Base-by-base conservation (phyloP, 2,797 vertebrate genomes). In the Chelidonichthys spinosus region DNA sequence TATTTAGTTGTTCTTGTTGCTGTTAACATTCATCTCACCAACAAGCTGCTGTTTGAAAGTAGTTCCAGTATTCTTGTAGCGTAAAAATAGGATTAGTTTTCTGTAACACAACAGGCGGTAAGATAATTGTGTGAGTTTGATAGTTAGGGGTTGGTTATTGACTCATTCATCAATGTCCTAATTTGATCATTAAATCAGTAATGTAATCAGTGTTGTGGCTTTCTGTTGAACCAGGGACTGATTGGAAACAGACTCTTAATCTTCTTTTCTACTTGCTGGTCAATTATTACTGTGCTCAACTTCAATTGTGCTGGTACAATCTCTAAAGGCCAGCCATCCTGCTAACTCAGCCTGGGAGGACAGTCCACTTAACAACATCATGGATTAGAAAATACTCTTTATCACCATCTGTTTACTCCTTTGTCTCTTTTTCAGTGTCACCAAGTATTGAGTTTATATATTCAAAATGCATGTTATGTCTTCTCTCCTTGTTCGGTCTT, bases 191-290 rank as follows among this genome's bases (percentile, higher is more conserved):
- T 62, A 18, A 63, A 14, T 50, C 42, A 47, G 6, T 65, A 58
- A 78, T 1, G 0, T 35, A 70, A 70, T 79, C 58, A 63, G 17
- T 36, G 33, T n/a, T 75, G 39, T 25, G 7, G 14, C 14, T 8
- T 2, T 42, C 18, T 17, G 5, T 39, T 72, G 7, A 53, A 40
- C 46, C 35, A 11, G 3, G 25, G 1, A 56, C 35, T 56, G 69
- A 66, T 47, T 43, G 10, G 17, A 76, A 44, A 17, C 15, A 18
- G 11, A 42, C n/a, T 18, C 3, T 7, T 36, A 54, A 47, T 60
- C 56, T 35, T 67, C 5, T 37, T 17, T 42, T 64, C 49, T 50
- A 5, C 9, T 54, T 37, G n/a, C 6, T 7, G 15, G 8, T 58
- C 39, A 42, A 0, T 46, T 42, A 33, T 56, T 54, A 8, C 17